Evolutionary conservation across 2,888 invertebrate species (phyloP).

Genomic region (Timema podura): DNA sequence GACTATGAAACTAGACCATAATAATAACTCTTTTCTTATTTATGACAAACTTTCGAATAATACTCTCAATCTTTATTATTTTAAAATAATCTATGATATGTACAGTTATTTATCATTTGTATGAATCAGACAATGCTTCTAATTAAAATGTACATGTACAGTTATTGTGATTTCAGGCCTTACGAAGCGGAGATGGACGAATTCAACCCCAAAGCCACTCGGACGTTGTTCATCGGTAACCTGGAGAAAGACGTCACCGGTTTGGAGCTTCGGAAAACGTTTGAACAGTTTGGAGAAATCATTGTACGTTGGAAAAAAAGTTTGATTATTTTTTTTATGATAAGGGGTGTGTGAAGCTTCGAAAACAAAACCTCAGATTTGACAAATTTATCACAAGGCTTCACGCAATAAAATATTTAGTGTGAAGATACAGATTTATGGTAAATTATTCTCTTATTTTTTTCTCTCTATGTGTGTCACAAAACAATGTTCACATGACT

Average conservation of each 20-base stretch:
- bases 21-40: too few relatives aligned
- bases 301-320: constrained; percentile 55
- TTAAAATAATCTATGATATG: too few relatives aligned
- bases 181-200: constrained; percentile 95
- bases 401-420: neutral
- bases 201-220: constrained; percentile 93
- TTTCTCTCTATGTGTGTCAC: too few relatives aligned
- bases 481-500: too few relatives aligned
- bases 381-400: too few relatives aligned
- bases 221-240: constrained; percentile 95
- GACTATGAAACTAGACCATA: too few relatives aligned
- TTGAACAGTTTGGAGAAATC: constrained; percentile 93
- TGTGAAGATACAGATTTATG: neutral
- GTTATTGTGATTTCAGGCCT: constrained; percentile 52
- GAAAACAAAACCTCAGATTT: neutral
- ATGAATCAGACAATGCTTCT: too few relatives aligned
- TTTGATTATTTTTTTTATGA: neutral
- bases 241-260: constrained; percentile 91
- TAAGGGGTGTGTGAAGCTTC: neutral
- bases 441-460: too few relatives aligned
- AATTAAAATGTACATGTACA: too few relatives aligned
- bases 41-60: too few relatives aligned
- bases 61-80: too few relatives aligned
- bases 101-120: too few relatives aligned
- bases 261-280: constrained; percentile 84